Evolutionary conservation across 2,888 invertebrate species (phyloP).

Genomic region (Electrophaes corylata): DNA sequence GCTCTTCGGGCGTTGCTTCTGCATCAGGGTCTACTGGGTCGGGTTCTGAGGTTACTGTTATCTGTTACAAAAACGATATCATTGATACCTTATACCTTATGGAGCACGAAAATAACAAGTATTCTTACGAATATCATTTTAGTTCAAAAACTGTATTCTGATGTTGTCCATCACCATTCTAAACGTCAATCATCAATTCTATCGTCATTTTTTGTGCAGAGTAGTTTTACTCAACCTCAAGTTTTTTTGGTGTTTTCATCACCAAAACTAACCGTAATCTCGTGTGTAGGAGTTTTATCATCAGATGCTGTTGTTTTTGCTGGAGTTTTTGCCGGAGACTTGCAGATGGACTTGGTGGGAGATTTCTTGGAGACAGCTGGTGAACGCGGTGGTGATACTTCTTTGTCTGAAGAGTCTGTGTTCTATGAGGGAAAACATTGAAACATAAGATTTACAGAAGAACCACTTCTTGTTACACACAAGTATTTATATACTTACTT

Average conservation of each 20-base stretch:
- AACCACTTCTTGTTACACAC: neutral
- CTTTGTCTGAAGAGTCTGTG: constrained; percentile 77
- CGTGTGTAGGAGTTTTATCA: constrained; percentile 62
- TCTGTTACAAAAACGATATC: constrained; percentile 48
- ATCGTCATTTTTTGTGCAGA: neutral
- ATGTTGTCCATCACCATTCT: neutral
- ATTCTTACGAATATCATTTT: no score
- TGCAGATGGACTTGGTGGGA: constrained; percentile 45
- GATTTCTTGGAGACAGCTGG: constrained; percentile 59
- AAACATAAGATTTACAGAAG: neutral
- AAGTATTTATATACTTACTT: no score
- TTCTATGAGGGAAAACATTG: constrained; percentile 53
- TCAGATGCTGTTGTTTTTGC: constrained; percentile 43
- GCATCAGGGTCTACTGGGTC: constrained; percentile 53
- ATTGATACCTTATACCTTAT: neutral
- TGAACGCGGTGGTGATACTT: constrained; percentile 60
- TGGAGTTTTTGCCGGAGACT: constrained; percentile 37
- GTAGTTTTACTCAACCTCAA: neutral
- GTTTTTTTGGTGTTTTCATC: neutral
- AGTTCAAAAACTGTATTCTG: neutral
- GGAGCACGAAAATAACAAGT: no score
- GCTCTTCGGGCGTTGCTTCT: constrained; percentile 50
- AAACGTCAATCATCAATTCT: no score
- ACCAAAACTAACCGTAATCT: constrained; percentile 63
- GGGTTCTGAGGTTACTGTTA: constrained; percentile 75